Base-by-base conservation (phyloP, 2,888 invertebrate species). In the Heliconius sara region DNA sequence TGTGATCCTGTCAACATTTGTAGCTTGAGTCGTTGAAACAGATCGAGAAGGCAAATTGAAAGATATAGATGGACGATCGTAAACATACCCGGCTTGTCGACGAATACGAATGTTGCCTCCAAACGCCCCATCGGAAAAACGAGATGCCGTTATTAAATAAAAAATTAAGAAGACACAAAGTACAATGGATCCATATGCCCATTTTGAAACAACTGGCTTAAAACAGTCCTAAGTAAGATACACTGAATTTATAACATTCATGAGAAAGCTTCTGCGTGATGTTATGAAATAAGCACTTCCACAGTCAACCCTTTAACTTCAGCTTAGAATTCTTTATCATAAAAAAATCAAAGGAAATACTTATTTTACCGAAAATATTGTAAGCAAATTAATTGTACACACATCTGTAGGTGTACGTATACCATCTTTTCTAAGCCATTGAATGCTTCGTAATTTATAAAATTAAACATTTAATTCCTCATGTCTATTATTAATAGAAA, bases 51-150 rank as follows among this genome's bases (percentile, higher is more conserved):
- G 95, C 83, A 95, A 87, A 85, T 92, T 90, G 85, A 95, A 95
- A 77, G 94, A 88, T 84, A 94, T 86, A 85, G 85, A 91, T 80
- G 95, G 95, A 84, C 86, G 91, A 79, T 93, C 87, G 84, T 95
- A 95, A 86, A 92, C 90, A 88, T 95, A 95, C 89, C 95, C 95
- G 79, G 89, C 91, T 88, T 95, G 93, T 4, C 95, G 91, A 83
- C 89, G 90, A 72, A 88, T 86, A 74, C 94, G 92, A 80, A 86
- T 65, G 63, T 70, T 83, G 43, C 73, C 77, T 75, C 43, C 81
- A 63, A 79, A 74, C 27, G 73, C 81, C 22, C 78, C 76, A 79
- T 81, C 75, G 9, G 71, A 25, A 22, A 60, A 71, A 39, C 75
- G 25, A 30, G 66, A 79, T 52, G 76, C 74, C 66, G 72, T 63